A percentile compares a stretch with the other conserved stretches of the same genome.
Conservation (phyloP, 2,888 invertebrate species). For the Parochlus steinenii region DNA sequence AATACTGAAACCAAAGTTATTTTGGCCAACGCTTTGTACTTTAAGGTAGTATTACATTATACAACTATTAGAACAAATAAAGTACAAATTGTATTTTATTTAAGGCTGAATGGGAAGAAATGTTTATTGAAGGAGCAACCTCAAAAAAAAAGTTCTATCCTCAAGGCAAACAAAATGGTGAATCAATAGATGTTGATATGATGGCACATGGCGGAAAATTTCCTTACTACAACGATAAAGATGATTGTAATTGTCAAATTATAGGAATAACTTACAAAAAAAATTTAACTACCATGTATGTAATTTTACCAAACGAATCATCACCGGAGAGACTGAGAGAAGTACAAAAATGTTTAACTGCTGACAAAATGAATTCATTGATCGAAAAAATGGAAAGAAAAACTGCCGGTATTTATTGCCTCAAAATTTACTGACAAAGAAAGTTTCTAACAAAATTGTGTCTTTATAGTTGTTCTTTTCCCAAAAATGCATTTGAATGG, state of each 20-base stretch:
- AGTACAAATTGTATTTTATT: too few relatives aligned
- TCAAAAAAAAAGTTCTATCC: constrained; percentile 34
- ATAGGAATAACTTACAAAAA: constrained; percentile 50
- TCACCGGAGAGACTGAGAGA: constrained; percentile 29
- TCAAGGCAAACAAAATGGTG: constrained; percentile 26
- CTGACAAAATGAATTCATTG: constrained; percentile 27
- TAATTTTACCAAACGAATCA: constrained; percentile 40
- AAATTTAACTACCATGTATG: constrained; percentile 42
- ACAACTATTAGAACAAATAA: too few relatives aligned
- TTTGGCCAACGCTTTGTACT: constrained; percentile 47
- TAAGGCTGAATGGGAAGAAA: constrained; percentile 44
- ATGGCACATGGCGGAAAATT: constrained; percentile 45
- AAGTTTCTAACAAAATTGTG: too few relatives aligned
- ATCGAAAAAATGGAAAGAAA: constrained; percentile 25
- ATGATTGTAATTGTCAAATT: constrained; percentile 37
- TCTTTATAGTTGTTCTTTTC: constrained; percentile 40
- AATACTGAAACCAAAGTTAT: constrained; percentile 36
- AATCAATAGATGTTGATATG: constrained; percentile 33
- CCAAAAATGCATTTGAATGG: constrained; percentile 58
- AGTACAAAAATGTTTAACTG: constrained; percentile 31
- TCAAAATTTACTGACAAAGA: too few relatives aligned
- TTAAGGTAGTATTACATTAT: constrained; percentile 33
- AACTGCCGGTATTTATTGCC: too few relatives aligned
- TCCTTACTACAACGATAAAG: constrained; percentile 32
- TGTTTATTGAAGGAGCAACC: constrained; percentile 37